Evolutionary conservation across 2,113 vertebrate genomes (phyloP).

Genomic region (Urocynchramus pylzowi): DNA sequence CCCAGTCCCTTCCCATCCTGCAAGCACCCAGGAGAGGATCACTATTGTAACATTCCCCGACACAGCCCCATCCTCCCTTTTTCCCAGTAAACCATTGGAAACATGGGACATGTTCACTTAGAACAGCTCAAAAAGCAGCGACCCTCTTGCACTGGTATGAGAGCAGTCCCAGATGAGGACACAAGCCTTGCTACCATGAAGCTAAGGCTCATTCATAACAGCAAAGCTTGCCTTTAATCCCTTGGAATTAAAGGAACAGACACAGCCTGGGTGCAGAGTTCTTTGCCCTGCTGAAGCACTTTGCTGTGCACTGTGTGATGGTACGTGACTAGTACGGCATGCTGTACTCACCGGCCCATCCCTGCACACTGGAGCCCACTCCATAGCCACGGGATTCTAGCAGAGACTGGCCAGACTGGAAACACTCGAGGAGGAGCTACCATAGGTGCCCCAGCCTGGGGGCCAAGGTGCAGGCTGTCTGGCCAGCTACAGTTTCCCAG

Average conservation of each 20-base stretch:
- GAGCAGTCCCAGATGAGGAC: not conserved
- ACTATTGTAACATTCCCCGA: not conserved
- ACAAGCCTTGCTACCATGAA: not conserved
- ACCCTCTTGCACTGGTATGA: accelerated
- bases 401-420: not conserved
- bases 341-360: not conserved
- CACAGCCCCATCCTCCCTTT: not conserved
- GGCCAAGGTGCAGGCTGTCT: not conserved
- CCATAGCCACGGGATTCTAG: not conserved
- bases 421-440: not conserved
- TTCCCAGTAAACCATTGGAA: not conserved
- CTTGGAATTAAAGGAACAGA: not conserved
- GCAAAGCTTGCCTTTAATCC: not conserved
- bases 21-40: not conserved
- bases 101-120: accelerated
- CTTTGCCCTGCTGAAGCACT: not conserved
- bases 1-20: not conserved
- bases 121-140: not conserved
- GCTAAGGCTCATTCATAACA: not conserved
- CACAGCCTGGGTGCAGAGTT: not conserved
- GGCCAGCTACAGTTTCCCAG: not conserved
- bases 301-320: not conserved
- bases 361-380: not conserved
- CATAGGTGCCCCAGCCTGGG: not conserved
- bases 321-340: accelerated